Evolutionary conservation across 1,140 invertebrate species (phyloP), one percentile per base, ranked within the genome.

Genomic region (Drosophila neocordata): DNA sequence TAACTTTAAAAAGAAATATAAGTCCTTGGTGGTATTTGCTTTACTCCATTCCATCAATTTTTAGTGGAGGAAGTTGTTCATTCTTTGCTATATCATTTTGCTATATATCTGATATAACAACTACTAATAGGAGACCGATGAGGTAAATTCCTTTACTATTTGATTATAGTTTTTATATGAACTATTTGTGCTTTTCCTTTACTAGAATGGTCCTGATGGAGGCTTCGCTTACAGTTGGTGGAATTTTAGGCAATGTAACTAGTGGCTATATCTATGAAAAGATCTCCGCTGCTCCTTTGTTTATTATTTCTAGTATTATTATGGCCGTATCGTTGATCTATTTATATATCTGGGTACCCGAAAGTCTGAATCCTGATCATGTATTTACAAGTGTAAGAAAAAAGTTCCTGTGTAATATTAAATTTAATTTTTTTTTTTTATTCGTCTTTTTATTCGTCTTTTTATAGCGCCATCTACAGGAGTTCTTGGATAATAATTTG

Each of bases 141-240:
- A 90, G 92, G 91, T 92, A 70, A 73, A 63, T 27, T n/a, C 1
- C 5, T 4, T 24, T 53, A 12, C 4, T 27, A 27, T 4, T 4
- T 41, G 6, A 41, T 41, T 13, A 12, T n/a, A 18, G 31, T 1
- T n/a, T 1, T n/a, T 34, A 13, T 34, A 7, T 64, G 6, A 31
- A 31, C 27, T 1, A 15, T 22, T 13, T 63, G 4, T 2, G n/a
- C 18, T 6, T 15, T 8, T 15, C 4, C 15, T 12, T 61, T 53
- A 92, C 24, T 74, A 94, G 94, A 73, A 93, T 96, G 92, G 94
- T 94, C 11, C 89, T 93, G 20, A 90, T 95, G 69, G 94, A 95
- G 74, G 93, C 93, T 6, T 84, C 92, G 0, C 77, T 95, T 48
- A 20, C 41, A 1, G 93, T 93, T 41, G 59, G 91, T 13, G 95